Conservation (phyloP, 1,140 invertebrate genomes). For the Sycophila sp. region DNA sequence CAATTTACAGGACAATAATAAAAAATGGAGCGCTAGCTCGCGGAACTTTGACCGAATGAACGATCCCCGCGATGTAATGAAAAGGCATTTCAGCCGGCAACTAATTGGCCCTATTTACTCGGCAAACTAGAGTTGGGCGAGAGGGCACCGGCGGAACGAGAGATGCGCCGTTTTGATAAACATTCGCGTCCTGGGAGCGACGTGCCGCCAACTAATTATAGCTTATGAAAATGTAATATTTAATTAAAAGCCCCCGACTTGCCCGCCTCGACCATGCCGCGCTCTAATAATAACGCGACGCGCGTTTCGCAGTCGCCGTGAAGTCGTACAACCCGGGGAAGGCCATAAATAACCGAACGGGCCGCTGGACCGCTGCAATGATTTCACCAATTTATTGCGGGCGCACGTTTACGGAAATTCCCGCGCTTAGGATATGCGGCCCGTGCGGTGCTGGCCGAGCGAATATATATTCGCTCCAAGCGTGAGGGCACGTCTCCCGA, state of each 20-base stretch:
- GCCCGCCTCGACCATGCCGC: neutral
- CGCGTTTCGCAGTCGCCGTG: neutral
- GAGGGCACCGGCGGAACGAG: too few species aligned
- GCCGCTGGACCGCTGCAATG: neutral
- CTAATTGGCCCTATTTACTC: slow-evolving; percentile 29
- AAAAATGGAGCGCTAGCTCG: neutral
- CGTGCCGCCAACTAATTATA: slow-evolving; percentile 30
- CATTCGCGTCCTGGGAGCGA: slow-evolving; percentile 21
- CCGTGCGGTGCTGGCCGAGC: too few species aligned
- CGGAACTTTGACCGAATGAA: too few species aligned
- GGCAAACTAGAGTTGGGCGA: neutral
- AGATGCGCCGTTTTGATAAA: slow-evolving; percentile 24
- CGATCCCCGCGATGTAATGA: slow-evolving; percentile 26
- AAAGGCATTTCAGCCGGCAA: slow-evolving; percentile 22
- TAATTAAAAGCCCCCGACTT: slow-evolving; percentile 26
- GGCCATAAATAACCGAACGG: slow-evolving; percentile 21
- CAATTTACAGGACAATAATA: neutral
- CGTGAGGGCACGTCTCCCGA: neutral
- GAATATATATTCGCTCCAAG: too few species aligned
- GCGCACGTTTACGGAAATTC: slow-evolving; percentile 18
- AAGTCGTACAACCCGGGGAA: neutral
- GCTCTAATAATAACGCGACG: slow-evolving; percentile 1
- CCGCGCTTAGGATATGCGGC: slow-evolving; percentile 14
- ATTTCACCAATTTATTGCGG: slow-evolving; percentile 27
- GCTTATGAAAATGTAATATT: slow-evolving; percentile 40